Base-by-base conservation (phyloP, 1,140 invertebrate species). In the Apis dorsata region DNA sequence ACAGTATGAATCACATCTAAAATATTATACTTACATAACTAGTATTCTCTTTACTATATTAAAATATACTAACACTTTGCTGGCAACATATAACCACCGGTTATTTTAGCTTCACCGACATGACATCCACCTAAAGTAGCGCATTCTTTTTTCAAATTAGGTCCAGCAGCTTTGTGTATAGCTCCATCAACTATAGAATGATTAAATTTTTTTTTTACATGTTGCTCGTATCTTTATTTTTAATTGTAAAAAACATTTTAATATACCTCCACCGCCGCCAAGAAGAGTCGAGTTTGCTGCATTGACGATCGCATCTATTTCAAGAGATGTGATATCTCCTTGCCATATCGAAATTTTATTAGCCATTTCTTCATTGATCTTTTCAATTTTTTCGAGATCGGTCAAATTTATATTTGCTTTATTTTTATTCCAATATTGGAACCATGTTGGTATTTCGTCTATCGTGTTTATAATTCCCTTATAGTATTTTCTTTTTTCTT, bases 241-340 rank as follows among this genome's bases (percentile, higher is more conserved):
- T 5, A 1, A 28, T 57, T 7, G 1, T 68, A 80, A 21, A 2
- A n/a, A 63, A 28, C 62, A 17, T 49, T 79, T 28, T 44, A 77
- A 81, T 71, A 12, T 91, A 95, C 95, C 95, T 94, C 98, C 98
- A 57, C 97, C 97, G 53, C 98, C 98, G 63, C 97, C 97, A 28
- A 95, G 91, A 53, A 99, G 93, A 19, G 92, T 92, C 11, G 95
- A 95, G 94, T 99, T 99, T 2, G 98, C 98, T 71, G 98, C 98
- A 95, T 99, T 99, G 0, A 98, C 97, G 90, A 99, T 98, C 7
- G 96, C 97, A 95, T 98, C 98, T 79, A 98, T 95, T 95, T 98
- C 97, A 17, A 99, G 93, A 65, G 94, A 95, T 1, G 98, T 98
- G n/a, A 99, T 98, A 92, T 98, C 97, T 15, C 97, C 98, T 92